Percentiles rank a stretch among this genome's conserved stretches.
Conservation (phyloP, 2,888 invertebrate species). For the Pyrrhia umbra region DNA sequence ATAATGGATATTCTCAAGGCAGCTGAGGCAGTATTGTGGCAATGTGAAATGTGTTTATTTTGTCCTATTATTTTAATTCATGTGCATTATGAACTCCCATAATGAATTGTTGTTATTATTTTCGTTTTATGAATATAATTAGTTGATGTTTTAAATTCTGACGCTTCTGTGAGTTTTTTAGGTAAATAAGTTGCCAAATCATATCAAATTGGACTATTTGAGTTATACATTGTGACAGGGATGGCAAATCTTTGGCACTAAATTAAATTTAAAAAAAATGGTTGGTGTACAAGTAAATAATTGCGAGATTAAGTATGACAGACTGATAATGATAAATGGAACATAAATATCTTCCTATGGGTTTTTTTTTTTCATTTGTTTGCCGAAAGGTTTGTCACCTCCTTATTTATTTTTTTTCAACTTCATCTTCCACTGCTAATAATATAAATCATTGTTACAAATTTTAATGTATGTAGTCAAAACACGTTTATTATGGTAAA, state of each 20-base stretch:
- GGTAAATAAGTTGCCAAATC: constrained; percentile 47
- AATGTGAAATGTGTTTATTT: constrained; percentile 57
- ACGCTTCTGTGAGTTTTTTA: constrained; percentile 35
- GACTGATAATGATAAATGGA: background rate
- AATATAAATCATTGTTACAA: constrained; percentile 12
- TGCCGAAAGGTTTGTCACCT: constrained; percentile 12
- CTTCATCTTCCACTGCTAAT: constrained; percentile 4
- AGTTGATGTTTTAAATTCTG: constrained; percentile 46
- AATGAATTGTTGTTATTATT: constrained; percentile 60
- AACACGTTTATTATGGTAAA: constrained; percentile 21
- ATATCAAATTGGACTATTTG: constrained; percentile 18
- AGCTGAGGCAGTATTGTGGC: constrained; percentile 52
- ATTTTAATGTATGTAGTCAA: constrained; percentile 27
- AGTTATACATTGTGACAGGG: constrained; percentile 4
- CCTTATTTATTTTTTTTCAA: constrained; percentile 1
- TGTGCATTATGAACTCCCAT: constrained; percentile 51
- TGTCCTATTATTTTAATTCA: constrained; percentile 50
- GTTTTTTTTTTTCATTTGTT: background rate
- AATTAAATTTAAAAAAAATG: constrained; percentile 1
- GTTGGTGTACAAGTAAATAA: background rate
- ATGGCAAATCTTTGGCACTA: constrained; percentile 7
- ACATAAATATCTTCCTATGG: background rate
- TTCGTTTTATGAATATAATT: constrained; percentile 62
- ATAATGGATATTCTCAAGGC: constrained; percentile 32
- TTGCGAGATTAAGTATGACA: background rate